Base-by-base conservation (phyloP, 2,113 vertebrate genomes). In the Melanerpes formicivorus region DNA sequence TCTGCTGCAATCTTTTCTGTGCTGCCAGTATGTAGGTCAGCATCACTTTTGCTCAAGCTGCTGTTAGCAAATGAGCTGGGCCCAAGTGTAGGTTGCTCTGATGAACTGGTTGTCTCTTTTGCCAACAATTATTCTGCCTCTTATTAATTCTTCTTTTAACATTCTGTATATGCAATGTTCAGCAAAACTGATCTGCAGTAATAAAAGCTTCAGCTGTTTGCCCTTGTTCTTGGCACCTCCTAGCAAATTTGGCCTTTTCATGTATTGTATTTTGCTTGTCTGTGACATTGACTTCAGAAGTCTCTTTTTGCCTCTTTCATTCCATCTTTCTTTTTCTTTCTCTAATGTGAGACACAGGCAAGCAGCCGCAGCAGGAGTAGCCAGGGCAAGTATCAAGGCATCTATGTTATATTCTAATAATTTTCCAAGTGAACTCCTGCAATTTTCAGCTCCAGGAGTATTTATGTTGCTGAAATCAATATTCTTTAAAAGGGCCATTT, bases 181-280 rank as follows among this genome's bases (percentile, higher is more conserved):
- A 96, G 95, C 95, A 94, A 95, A 96, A 95, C 63, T 93, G 95
- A 94, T 92, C 90, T 84, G 80, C 88, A 93, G 74, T 81, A 94
- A 94, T 94, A 96, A 95, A 95, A 92, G 59, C 92, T 94, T 94
- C 83, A 84, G 44, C 86, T 84, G 63, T 80, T 88, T 79, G 83
- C 77, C 88, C 77, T 95, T 94, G 90, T 88, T 96, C 84, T 93
- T 93, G 86, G 93, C 92, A 91, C 63, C 90, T 96, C 83, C 65
- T 87, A 87, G 77, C 74, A 93, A 88, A 93, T 88, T 86, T 76
- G 83, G 70, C 88, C 80, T 92, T 95, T 96, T 95, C 59, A 87
- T 87, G 50, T 92, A 84, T 93, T 93, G 46, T 50, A 87, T 92
- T 93, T 90, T 79, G 15, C 80, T 94, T 78, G 48, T 67, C 86